A percentile compares a stretch with the other conserved stretches of the same genome.
Evolutionary conservation across 2,888 invertebrate species (phyloP).

Genomic region (Drosophila glabriapex): DNA sequence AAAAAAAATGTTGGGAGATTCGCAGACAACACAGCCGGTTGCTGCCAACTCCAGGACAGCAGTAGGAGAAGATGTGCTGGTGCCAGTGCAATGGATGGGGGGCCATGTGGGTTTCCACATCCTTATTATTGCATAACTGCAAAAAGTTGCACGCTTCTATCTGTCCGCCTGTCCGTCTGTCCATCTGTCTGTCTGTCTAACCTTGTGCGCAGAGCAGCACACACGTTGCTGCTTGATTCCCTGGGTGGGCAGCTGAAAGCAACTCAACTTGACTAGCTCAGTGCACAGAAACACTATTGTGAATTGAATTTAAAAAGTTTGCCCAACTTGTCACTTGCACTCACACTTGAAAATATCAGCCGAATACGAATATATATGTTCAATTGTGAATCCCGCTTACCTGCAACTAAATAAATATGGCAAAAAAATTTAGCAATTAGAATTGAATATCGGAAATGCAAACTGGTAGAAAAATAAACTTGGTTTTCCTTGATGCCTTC

Average conservation of each 20-base stretch:
- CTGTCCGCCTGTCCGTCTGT: neutral
- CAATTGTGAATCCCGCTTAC: constrained; percentile 51
- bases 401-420: constrained; percentile 42
- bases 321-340: constrained; percentile 49
- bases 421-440: neutral
- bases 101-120: constrained; percentile 12
- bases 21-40: constrained; percentile 22
- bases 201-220: constrained; percentile 48
- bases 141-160: constrained; percentile 32
- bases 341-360: constrained; percentile 47
- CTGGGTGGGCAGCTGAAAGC: neutral
- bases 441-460: neutral
- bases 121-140: constrained; percentile 66
- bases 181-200: constrained; percentile 48
- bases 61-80: constrained; percentile 10
- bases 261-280: constrained; percentile 1
- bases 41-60: constrained; percentile 39
- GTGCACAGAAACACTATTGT: constrained; percentile 1
- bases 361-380: constrained; percentile 17
- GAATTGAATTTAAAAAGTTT: constrained; percentile 32
- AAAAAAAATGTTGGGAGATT: constrained; percentile 41
- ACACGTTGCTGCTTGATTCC: neutral
- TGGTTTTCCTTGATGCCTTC: neutral
- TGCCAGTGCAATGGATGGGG: neutral
- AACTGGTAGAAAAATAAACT: neutral